These are phyloP conservation scores for Plebejus argus DNA, from an alignment of 2,888 invertebrate species.

Conservation along the genomic window DNA sequence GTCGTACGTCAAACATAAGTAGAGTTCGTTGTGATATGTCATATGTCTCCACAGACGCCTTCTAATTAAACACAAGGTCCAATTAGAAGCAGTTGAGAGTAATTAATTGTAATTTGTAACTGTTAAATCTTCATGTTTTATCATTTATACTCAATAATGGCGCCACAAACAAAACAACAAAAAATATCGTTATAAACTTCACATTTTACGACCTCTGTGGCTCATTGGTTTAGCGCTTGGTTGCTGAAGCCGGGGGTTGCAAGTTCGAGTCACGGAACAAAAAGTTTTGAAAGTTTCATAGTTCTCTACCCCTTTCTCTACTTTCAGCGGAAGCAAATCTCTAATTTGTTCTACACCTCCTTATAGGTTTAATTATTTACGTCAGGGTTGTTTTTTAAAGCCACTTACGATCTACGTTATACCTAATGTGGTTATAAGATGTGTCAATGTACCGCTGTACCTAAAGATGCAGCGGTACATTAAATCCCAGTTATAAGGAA, in stretches of 20 bases:
- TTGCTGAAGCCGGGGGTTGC: background rate
- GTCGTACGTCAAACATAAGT: background rate
- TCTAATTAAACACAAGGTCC: background rate
- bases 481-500: background rate
- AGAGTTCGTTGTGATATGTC: background rate
- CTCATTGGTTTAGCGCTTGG: background rate
- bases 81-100: constrained; percentile 6
- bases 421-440: background rate
- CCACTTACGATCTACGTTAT: no score
- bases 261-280: background rate
- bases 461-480: background rate
- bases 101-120: background rate
- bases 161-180: background rate
- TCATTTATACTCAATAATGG: background rate
- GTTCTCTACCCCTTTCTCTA: no score
- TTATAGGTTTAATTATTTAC: no score
- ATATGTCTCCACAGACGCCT: background rate
- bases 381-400: no score
- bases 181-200: background rate
- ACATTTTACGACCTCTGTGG: background rate
- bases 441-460: background rate
- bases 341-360: no score
- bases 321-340: no score
- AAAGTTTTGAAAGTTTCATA: no score
- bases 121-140: background rate